Evolutionary conservation across 2,113 vertebrate genomes (phyloP).

Genomic region (Fregetta grallaria): DNA sequence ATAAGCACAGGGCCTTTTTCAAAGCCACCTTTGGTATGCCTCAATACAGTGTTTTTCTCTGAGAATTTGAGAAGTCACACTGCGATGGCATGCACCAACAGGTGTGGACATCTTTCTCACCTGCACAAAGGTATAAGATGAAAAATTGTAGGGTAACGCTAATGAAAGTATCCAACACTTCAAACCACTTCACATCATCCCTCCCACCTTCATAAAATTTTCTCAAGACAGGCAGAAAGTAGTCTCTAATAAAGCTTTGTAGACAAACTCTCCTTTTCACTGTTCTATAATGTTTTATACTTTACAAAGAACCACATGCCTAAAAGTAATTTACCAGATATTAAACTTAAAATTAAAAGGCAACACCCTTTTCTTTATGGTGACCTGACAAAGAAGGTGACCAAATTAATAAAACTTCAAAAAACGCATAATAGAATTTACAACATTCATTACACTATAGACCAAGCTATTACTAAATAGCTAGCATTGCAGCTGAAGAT

Average conservation of each 20-base stretch:
- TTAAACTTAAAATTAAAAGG: constrained; percentile 23
- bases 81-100: not conserved
- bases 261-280: not conserved
- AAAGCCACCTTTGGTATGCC: not conserved
- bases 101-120: not conserved
- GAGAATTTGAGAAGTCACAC: not conserved
- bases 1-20: not conserved
- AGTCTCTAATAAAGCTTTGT: not conserved
- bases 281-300: not conserved
- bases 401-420: not conserved
- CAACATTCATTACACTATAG: not conserved
- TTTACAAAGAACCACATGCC: not conserved
- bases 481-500: not conserved
- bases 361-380: constrained; percentile 3
- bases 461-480: not conserved
- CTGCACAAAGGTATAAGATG: not conserved
- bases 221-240: not conserved
- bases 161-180: not conserved
- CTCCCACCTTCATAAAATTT: not conserved
- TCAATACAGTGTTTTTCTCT: accelerated
- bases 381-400: not conserved
- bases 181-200: not conserved
- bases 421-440: not conserved
- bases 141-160: not conserved
- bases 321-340: not conserved